Base-by-base conservation (phyloP, 2,797 vertebrate genomes). In the Dryobates pubescens region DNA sequence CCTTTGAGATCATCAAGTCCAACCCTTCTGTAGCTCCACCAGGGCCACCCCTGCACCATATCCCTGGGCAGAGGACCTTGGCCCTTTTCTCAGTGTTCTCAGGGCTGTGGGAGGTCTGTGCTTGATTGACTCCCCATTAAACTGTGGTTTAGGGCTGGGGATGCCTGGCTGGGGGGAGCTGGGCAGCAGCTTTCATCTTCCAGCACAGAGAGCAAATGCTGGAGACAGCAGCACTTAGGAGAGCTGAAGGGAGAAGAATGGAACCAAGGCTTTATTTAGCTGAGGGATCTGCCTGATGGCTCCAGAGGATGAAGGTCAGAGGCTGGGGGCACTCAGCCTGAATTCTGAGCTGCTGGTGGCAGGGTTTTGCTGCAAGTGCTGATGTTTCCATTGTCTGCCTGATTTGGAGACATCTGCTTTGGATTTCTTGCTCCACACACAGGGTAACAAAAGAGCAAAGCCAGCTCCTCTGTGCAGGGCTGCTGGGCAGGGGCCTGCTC, bases 341-440 rank as follows among this genome's bases (percentile, higher is more conserved):
- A 77, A 69, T 51, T 73, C 65, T 51, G 68, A 80, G 68, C 81
- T 61, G 81, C 82, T 86, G 77, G 58, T 78, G 72, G 85, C 87
- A 54, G 61, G 49, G 61, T 88, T 88, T 85, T 77, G 64, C 85
- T 34, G 20, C 15, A 78, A 61, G 76, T 84, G 75, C 7, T 81
- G 80, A 88, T 83, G 54, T 63, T 76, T 62, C 82, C 89, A 80
- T 80, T 89, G 89, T 89, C 82, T 72, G 3, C 18, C 61, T 59
- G 36, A 58, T 75, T 83, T 80, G 36, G 74, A 49, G 54, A 63
- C 89, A 87, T 87, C 89, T 92, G 89, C 30, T 89, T 89, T 62
- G 26, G 18, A 45, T 91, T 53, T 56, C 36, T 64, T 51, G 68
- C 82, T 71, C 75, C 47, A 63, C 78, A 43, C 89, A 30, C 81